Evolutionary conservation across 2,797 vertebrate genomes (phyloP), one percentile per base, ranked within the genome.

Genomic region (Carapus acus): DNA sequence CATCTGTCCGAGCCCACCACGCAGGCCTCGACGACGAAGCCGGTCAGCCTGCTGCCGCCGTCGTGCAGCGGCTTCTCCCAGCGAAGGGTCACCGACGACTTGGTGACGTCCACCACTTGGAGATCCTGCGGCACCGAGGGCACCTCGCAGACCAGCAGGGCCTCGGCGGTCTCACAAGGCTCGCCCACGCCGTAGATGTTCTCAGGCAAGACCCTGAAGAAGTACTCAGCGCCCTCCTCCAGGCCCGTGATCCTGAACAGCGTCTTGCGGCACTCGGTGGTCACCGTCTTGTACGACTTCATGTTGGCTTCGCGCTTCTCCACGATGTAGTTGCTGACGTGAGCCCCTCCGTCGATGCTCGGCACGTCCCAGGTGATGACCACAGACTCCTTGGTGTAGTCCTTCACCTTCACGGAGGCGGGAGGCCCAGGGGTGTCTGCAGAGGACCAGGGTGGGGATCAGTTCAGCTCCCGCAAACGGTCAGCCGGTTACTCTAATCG

Each of bases 301-400:
- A 97, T 95, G 69, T 83, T 88, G 58, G 95, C 95, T 71, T 99
- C 94, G 48, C 96, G 94, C 69, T 94, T 97, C 80, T 99, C 96
- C 54, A 99, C 74, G 3, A 99, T 94, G 45, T 99, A 99, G 76
- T 99, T 99, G 78, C 85, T 97, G 67, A 98, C 90, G 8, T 90
- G 96, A 42, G 96, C 96, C 3, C 96, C 96, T 23, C 96, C 96
- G 1, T 98, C 95, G 54, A 92, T 86, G 58, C 78, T 86, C 15
- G 96, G 96, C 49, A 96, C 92, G 58, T 99, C 96, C 96, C 96
- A 99, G 62, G 92, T 98, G 78, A 98, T 94, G 29, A 95, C 94
- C 58, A 93, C 96, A 36, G 96, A 98, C 72, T 99, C 96, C 83
- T 88, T 95, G 45, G 95, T 95, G 65, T 91, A 94, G 82, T 99